phyloP scores from a whole-genome alignment of 2,888 invertebrate species.

The Dusona sp. region DNA sequence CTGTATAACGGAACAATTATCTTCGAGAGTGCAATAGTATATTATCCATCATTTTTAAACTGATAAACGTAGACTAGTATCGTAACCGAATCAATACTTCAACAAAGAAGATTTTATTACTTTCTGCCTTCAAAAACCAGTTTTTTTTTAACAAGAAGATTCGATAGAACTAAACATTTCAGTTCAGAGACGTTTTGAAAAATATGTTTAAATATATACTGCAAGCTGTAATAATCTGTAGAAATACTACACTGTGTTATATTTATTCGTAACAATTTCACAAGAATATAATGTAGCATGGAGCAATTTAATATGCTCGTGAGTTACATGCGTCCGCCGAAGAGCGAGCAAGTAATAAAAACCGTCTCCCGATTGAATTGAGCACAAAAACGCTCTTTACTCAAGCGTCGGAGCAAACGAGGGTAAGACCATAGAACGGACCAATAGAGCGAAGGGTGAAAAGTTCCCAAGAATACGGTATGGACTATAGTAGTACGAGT shows the following conservation, averaged over 20 bases:
- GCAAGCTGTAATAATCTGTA: not conserved
- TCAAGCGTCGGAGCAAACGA: constrained; percentile 67
- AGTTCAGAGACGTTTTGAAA: not conserved
- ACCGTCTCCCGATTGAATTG: constrained; percentile 78
- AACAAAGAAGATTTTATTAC: not conserved
- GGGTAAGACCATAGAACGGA: constrained; percentile 57
- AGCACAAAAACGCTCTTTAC: constrained; percentile 73
- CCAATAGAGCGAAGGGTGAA: constrained; percentile 43
- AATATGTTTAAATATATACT: not conserved
- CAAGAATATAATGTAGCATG: constrained; percentile 19
- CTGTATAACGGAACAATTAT: not conserved
- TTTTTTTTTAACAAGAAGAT: not conserved
- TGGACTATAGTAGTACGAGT: constrained; percentile 60
- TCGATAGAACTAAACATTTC: not conserved
- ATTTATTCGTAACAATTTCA: constrained; percentile 13
- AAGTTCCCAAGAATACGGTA: constrained; percentile 55
- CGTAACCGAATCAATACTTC: not conserved
- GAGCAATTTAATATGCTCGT: constrained; percentile 72
- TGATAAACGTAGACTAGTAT: not conserved
- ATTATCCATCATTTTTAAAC: not conserved
- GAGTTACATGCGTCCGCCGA: constrained; percentile 73
- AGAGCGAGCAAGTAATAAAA: constrained; percentile 75
- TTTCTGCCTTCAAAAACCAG: not conserved
- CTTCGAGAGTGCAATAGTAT: not conserved
- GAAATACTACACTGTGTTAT: not conserved